Percentiles rank a stretch among this genome's conserved stretches.
These are phyloP conservation scores for Zenarchopterus dispar DNA, from an alignment of 2,797 vertebrate genomes.

Conservation along the genomic window DNA sequence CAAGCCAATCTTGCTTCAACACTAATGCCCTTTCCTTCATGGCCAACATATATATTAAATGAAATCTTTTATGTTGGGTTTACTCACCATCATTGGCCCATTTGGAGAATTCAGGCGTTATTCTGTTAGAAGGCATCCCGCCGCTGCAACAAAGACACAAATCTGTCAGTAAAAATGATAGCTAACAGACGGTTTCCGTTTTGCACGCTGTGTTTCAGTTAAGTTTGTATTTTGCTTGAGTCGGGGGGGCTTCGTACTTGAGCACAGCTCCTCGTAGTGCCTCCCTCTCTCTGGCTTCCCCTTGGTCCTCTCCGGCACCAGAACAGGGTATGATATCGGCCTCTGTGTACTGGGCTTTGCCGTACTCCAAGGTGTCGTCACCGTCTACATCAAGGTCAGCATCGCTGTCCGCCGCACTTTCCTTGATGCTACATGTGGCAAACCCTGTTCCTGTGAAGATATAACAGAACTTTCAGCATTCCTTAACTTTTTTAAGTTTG, in stretches of 20 bases:
- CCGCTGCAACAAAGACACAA: constrained; percentile 82
- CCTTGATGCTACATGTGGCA: constrained; percentile 95
- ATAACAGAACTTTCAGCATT: not conserved
- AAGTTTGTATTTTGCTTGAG: not conserved
- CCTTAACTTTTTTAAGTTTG: too few species aligned
- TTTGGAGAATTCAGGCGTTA: constrained; percentile 98
- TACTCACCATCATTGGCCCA: constrained; percentile 96
- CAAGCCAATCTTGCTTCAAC: too few species aligned
- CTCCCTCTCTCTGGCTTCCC: constrained; percentile 96
- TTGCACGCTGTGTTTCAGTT: not conserved
- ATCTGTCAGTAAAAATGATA: not conserved
- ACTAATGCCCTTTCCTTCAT: not conserved
- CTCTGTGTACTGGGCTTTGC: constrained; percentile 98
- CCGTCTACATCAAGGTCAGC: constrained; percentile 98
- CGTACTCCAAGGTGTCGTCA: constrained; percentile 98
- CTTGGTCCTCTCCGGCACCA: constrained; percentile 96
- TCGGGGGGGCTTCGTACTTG: constrained; percentile 83
- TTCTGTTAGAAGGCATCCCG: constrained; percentile 95
- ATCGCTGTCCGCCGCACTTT: constrained; percentile 93
- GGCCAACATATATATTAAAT: not conserved
- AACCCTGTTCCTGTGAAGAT: constrained; percentile 90
- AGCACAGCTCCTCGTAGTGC: constrained; percentile 97
- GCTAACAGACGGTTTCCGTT: not conserved
- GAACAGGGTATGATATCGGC: constrained; percentile 98
- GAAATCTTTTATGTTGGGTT: not conserved